Percentiles rank a stretch among this genome's conserved stretches.
Conservation (phyloP, 2,113 vertebrate species). For the Misgurnus mizolepis region DNA sequence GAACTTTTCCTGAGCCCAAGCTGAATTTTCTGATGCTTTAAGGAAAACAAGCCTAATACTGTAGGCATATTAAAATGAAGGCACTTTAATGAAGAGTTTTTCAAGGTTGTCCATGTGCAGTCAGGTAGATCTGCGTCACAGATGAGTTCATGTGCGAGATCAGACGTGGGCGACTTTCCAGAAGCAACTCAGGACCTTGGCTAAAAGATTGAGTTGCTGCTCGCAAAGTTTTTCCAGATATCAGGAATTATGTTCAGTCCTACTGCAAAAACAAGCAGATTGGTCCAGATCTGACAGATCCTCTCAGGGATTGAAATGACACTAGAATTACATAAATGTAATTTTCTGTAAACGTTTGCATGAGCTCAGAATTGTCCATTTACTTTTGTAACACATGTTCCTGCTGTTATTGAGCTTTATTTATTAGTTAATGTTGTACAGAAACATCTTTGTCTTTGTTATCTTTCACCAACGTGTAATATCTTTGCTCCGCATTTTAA, state of each 20-base stretch:
- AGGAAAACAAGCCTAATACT: constrained; percentile 1
- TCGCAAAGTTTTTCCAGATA: constrained; percentile 43
- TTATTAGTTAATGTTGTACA: no score
- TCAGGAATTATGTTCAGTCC: constrained; percentile 34
- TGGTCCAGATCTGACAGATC: constrained; percentile 16
- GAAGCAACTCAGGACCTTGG: constrained; percentile 51
- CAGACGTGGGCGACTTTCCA: constrained; percentile 21
- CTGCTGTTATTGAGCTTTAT: no score
- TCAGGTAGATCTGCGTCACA: constrained; percentile 20
- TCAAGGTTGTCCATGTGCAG: constrained; percentile 40
- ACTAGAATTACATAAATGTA: no score
- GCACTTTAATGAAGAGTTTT: constrained; percentile 6
- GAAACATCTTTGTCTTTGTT: no score
- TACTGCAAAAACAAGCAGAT: constrained; percentile 39
- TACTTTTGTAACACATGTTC: neutral
- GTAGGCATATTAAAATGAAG: constrained; percentile 6
- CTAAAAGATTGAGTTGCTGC: constrained; percentile 49
- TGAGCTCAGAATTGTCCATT: no score
- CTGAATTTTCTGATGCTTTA: neutral
- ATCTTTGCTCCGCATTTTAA: no score
- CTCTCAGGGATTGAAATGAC: neutral
- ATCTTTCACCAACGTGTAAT: neutral
- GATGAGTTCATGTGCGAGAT: constrained; percentile 24
- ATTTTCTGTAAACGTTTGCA: no score
- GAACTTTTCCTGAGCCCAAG: neutral